Evolutionary conservation across 2,797 vertebrate species (phyloP).

Genomic region (Pipistrellus kuhlii): DNA sequence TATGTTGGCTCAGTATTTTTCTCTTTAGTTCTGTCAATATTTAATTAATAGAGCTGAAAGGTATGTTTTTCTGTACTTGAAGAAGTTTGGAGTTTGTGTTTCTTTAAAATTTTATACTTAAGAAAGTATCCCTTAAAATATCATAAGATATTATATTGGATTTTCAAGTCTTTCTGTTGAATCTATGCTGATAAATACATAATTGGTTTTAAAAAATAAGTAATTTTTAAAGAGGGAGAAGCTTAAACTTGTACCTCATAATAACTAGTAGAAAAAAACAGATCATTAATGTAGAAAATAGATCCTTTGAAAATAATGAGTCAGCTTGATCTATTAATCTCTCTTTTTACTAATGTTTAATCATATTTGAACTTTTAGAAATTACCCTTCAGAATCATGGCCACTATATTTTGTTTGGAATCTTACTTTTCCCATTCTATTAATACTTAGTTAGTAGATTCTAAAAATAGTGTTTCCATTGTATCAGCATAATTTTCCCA

Average conservation of each 20-base stretch:
- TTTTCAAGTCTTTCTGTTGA: conserved; percentile 42
- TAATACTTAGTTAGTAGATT: background rate
- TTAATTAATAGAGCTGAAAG: background rate
- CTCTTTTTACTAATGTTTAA: background rate
- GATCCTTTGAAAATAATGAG: background rate
- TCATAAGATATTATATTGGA: background rate
- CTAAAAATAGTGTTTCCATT: background rate
- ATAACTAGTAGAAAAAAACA: background rate
- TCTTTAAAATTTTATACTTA: background rate
- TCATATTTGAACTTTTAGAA: background rate
- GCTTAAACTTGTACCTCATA: background rate
- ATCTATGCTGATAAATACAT: conserved; percentile 62
- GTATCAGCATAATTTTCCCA: background rate
- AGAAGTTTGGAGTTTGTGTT: background rate
- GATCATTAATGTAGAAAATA: background rate
- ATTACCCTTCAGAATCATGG: background rate
- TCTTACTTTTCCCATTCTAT: background rate
- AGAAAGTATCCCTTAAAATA: background rate
- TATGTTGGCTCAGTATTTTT: background rate
- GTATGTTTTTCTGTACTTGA: background rate
- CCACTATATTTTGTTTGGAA: background rate
- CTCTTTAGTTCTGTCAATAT: background rate
- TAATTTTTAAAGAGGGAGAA: background rate
- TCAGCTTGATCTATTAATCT: background rate
- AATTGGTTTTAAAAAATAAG: conserved; percentile 13